A percentile compares a stretch with the other conserved stretches of the same genome.
Evolutionary conservation across 2,113 vertebrate genomes (phyloP).

Genomic region (Picathartes gymnocephalus): DNA sequence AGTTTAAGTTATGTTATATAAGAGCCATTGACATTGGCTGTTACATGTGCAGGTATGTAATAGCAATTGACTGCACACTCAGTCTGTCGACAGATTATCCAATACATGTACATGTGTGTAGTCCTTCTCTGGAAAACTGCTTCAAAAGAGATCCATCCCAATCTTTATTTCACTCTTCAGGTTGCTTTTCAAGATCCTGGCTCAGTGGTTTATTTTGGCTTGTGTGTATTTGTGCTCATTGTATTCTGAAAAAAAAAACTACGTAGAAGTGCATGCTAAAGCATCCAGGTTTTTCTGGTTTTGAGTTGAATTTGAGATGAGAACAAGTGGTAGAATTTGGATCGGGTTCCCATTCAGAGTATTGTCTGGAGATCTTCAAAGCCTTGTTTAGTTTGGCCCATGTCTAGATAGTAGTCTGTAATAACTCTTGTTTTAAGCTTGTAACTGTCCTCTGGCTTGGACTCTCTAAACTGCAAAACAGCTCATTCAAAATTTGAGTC

Average conservation of each 20-base stretch:
- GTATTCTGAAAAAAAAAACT: neutral
- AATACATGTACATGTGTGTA: fast-evolving
- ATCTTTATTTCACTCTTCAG: neutral
- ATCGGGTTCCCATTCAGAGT: neutral
- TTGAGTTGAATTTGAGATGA: neutral
- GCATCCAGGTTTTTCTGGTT: constrained; percentile 30
- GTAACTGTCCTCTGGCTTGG: constrained; percentile 7
- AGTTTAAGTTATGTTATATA: neutral
- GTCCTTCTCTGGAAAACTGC: neutral
- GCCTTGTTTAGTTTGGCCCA: constrained; percentile 49
- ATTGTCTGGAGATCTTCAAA: constrained; percentile 51
- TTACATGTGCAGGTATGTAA: neutral
- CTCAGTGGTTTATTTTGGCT: constrained; percentile 19
- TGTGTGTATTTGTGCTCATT: neutral
- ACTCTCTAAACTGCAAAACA: neutral
- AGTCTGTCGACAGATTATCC: neutral
- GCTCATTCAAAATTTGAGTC: constrained; percentile 47
- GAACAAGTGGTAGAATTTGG: constrained; percentile 37
- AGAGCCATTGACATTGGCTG: neutral
- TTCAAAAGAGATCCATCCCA: neutral
- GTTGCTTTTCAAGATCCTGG: neutral
- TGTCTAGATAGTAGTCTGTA: constrained; percentile 38
- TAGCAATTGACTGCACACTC: neutral
- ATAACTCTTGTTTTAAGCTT: constrained; percentile 38
- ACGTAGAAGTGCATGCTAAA: neutral